These are phyloP conservation scores for Mythimna lalbum DNA, from an alignment of 2,888 invertebrate genomes.

Conservation along the genomic window DNA sequence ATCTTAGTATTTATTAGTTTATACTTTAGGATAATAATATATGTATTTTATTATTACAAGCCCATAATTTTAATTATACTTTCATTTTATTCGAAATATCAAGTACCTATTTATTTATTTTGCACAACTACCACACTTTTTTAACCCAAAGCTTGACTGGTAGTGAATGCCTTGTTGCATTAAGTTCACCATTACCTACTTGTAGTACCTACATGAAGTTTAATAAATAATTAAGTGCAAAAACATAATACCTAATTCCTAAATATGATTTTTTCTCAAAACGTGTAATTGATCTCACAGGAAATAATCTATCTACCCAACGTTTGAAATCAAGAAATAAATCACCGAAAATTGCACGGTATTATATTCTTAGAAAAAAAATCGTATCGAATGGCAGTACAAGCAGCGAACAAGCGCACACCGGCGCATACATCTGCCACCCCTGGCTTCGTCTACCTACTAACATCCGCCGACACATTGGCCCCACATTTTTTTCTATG, in stretches of 20 bases:
- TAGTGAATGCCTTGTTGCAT: no score
- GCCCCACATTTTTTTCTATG: constrained; percentile 69
- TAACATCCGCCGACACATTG: constrained; percentile 72
- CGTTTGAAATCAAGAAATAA: constrained; percentile 50
- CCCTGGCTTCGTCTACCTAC: constrained; percentile 63
- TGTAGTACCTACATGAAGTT: no score
- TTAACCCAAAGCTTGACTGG: no score
- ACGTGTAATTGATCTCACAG: constrained; percentile 46
- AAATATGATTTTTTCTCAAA: constrained; percentile 8
- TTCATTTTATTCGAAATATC: no score
- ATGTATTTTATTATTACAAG: no score
- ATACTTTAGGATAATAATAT: no score
- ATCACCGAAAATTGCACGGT: constrained; percentile 63
- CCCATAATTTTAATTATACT: no score
- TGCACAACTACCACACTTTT: no score
- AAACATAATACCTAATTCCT: neutral
- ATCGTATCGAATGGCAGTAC: constrained; percentile 56
- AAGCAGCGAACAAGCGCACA: constrained; percentile 43
- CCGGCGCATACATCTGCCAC: constrained; percentile 70
- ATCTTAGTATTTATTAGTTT: no score
- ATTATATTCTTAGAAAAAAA: constrained; percentile 63
- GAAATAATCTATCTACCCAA: constrained; percentile 50
- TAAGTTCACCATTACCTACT: no score
- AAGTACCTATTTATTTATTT: no score
- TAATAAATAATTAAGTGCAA: neutral